Evolutionary conservation across 1,140 invertebrate species (phyloP), one percentile per base, ranked within the genome.

Genomic region (Drosophila serrata): DNA sequence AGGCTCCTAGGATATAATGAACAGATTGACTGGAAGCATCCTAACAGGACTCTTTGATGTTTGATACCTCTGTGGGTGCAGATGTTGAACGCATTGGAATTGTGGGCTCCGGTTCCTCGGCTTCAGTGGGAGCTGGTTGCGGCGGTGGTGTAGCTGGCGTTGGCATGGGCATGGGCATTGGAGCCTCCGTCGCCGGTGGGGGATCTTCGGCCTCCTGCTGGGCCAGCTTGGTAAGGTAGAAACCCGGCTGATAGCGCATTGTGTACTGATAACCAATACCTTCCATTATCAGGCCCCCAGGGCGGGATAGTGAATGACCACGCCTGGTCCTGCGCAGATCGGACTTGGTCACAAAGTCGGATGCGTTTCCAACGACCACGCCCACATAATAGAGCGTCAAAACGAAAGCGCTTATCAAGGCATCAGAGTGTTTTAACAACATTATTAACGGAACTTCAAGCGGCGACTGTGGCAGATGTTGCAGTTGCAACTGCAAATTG

Each of bases 371-470:
- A 58, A 55, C 82, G 48, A 46, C 62, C 75, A 79, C 86, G 77
- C 77, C 82, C 79, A 74, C 78, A 88, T 88, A 79, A 79, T 85
- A 85, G 58, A 88, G 76, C 84, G 81, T 77, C 64, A 91, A 87
- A 84, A 91, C 58, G 53, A 88, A 68, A 72, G 77, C 82, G 68
- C 73, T 88, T 88, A 91, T 91, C 81, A 75, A 79, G 48, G 67
- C 84, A 78, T 80, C 68, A 76, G 33, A 68, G 67, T 85, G 79
- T 74, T 62, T 75, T 74, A 68, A 80, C 90, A 91, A 91, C 90
- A 91, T 91, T 91, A 82, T 91, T 88, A 91, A 90, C 90, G 88
- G 90, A 91, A 91, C 78, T 78, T 39, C 81, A 62, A 45, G 60
- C 58, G 60, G 62, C 75, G 73, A 91, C 88, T 90, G 79, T 60